phyloP scores from a whole-genome alignment of 2,888 invertebrate species.

The Eristalis pertinax region DNA sequence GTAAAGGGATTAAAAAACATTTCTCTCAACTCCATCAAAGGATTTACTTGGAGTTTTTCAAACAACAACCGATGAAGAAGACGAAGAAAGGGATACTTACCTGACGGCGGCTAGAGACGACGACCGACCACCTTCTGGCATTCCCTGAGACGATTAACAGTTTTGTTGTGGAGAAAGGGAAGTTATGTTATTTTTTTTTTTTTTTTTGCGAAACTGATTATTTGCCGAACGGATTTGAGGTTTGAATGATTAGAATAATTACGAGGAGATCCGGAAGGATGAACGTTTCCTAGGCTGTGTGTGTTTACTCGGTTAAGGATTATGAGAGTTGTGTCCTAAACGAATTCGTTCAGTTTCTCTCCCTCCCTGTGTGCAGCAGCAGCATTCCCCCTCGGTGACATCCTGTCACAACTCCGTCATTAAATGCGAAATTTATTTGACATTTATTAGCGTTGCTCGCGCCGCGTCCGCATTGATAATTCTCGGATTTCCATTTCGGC shows the following conservation, averaged over 20 bases:
- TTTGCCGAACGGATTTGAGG: slow-evolving; percentile 63
- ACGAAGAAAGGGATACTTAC: slow-evolving; percentile 6
- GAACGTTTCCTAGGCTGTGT: background rate
- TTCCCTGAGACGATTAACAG: slow-evolving; percentile 55
- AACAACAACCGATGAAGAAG: background rate
- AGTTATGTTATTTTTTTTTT: slow-evolving; percentile 48
- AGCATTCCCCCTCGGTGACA: slow-evolving; percentile 8
- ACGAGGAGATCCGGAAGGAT: slow-evolving; percentile 9
- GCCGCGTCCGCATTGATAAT: slow-evolving; percentile 6
- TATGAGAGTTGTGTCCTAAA: slow-evolving; percentile 7
- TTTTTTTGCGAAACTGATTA: slow-evolving; percentile 53
- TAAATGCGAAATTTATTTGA: slow-evolving; percentile 67
- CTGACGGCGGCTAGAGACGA: slow-evolving; percentile 11
- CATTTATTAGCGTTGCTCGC: slow-evolving; percentile 50
- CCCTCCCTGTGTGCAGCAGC: background rate
- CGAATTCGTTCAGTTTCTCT: background rate
- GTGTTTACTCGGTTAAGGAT: slow-evolving; percentile 32
- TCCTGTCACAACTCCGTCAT: slow-evolving; percentile 51
- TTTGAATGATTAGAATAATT: slow-evolving; percentile 59
- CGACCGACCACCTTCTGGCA: background rate
- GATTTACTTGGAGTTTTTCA: background rate
- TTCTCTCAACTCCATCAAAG: background rate
- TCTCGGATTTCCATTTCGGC: background rate
- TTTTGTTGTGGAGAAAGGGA: slow-evolving; percentile 60
- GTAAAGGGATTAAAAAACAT: slow-evolving; percentile 58